Conservation (phyloP, 1,140 invertebrate species). For the Pectinophora gossypiella region DNA sequence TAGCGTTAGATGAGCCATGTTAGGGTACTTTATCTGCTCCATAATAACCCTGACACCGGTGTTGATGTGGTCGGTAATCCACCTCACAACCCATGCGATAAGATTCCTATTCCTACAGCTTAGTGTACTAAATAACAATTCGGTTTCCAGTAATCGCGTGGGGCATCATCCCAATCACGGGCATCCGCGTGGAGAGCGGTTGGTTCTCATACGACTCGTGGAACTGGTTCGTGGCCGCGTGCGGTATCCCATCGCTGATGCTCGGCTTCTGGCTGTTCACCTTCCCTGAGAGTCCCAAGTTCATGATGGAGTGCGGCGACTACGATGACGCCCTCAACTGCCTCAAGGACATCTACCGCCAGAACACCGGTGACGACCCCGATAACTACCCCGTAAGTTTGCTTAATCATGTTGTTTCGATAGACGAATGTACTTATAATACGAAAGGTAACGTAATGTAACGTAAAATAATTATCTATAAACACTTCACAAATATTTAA, state of each 20-base stretch:
- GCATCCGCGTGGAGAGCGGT: slow-evolving; percentile 75
- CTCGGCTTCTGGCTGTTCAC: slow-evolving; percentile 82
- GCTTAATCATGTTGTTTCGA: too few relatives aligned
- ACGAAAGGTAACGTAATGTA: too few relatives aligned
- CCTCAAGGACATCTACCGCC: slow-evolving; percentile 80
- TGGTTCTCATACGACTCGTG: slow-evolving; percentile 82
- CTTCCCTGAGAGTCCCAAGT: slow-evolving; percentile 92
- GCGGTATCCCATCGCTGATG: slow-evolving; percentile 79
- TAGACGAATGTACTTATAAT: too few relatives aligned
- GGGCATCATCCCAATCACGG: slow-evolving; percentile 81
- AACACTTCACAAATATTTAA: too few relatives aligned
- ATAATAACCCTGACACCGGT: too few relatives aligned
- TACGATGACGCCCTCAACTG: slow-evolving; percentile 83
- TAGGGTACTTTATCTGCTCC: too few relatives aligned
- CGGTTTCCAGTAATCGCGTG: slow-evolving; percentile 82
- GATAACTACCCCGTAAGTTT: slow-evolving; percentile 81
- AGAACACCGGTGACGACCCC: slow-evolving; percentile 81
- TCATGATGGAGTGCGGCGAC: slow-evolving; percentile 85
- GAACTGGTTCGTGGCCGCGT: slow-evolving; percentile 84
- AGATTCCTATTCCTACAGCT: too few relatives aligned
- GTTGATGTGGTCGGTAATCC: too few relatives aligned
- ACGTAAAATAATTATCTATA: too few relatives aligned
- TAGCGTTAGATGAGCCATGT: too few relatives aligned
- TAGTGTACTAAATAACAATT: too few relatives aligned
- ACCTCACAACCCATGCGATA: too few relatives aligned